phyloP scores from a whole-genome alignment of 2,113 vertebrate genomes.

The Axis porcinus region DNA sequence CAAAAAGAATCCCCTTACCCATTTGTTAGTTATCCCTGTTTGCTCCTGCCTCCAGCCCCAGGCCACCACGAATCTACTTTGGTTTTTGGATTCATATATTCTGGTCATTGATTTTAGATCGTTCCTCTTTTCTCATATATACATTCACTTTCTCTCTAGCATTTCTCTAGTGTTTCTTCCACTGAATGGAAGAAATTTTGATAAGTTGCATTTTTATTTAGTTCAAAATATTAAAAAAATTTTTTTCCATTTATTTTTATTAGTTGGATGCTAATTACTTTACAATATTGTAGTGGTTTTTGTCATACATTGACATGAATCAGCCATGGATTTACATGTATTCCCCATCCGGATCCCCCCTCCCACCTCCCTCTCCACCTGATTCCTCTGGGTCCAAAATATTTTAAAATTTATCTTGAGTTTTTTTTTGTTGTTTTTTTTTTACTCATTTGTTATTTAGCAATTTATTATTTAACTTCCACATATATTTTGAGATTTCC shows the following conservation, averaged over 20 bases:
- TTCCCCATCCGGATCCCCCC: too few species aligned
- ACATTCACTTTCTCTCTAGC: not conserved
- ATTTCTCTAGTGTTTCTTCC: not conserved
- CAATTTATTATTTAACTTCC: not conserved
- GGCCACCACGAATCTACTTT: not conserved
- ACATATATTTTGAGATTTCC: not conserved
- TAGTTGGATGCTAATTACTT: too few species aligned
- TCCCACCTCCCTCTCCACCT: too few species aligned
- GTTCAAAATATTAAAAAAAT: not conserved
- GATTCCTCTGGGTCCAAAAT: not conserved
- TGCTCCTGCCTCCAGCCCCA: too few species aligned
- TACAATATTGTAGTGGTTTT: too few species aligned
- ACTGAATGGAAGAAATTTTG: not conserved
- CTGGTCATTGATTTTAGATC: not conserved
- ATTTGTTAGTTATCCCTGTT: not conserved
- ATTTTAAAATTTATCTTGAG: not conserved
- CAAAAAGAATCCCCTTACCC: not conserved
- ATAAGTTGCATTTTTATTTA: not conserved
- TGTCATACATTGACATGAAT: too few species aligned
- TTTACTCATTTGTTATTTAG: not conserved
- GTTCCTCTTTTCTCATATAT: not conserved
- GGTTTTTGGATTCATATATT: not conserved
- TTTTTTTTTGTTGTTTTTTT: not conserved
- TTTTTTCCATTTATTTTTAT: too few species aligned
- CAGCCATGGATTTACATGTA: too few species aligned